Evolutionary conservation across 2,113 vertebrate species (phyloP), one percentile per base, ranked within the genome.

Genomic region (Silurus meridionalis): DNA sequence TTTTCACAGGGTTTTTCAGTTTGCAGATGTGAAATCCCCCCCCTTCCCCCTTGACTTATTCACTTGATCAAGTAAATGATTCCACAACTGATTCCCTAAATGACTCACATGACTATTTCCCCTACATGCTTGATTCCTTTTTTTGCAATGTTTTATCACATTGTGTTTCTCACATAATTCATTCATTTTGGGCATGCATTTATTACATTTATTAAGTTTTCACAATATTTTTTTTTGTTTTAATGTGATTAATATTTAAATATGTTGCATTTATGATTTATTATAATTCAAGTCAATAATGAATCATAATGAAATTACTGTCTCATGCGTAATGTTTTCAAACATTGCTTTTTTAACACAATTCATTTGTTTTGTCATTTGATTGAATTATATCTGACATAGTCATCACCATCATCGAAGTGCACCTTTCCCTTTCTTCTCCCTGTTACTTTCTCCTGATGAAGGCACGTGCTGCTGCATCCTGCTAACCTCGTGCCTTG

Each of bases 401-500:
- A 71, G 87, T 84, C 69, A 85, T 88, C 88, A 87, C 89, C 80
- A 86, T 58, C 92, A 90, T 84, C 69, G 81, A 57, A 82, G 78
- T 53, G 23, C n/a, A 52, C 53, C 67, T 69, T 80, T 69, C 8
- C 91, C 93, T 94, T 94, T 94, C 93, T 92, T 94, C 92, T 90
- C 58, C n/a, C 28, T 61, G 94, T 94, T 87, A 84, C 75, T 66
- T 72, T 90, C 90, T 28, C 55, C 55, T 92, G 93, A 94, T 92
- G 94, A 91, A 77, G 92, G 91, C 93, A 92, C 92, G 93, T 90
- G 93, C 92, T 87, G 91, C 90, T 88, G 91, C 89, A 89, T 91
- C 91, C 91, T 89, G 88, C 89, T 85, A 94, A 96, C 96, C 94
- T 94, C 94, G 95, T 95, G 96, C 96, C 98, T 99, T 90, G 96